These are phyloP conservation scores for Strongylocentrotus purpuratus DNA, from an alignment of 35 echinoderm and acorn worm genomes.

Conservation along the genomic window DNA sequence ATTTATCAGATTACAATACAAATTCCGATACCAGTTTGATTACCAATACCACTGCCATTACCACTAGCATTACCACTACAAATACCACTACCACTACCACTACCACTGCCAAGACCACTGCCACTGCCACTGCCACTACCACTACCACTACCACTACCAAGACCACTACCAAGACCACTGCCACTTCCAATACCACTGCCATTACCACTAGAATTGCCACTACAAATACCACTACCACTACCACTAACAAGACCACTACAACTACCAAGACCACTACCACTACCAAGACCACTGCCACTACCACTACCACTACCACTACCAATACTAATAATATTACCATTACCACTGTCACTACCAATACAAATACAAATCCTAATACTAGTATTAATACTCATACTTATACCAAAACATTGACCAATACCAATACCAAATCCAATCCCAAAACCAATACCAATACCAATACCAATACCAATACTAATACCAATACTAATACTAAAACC, in stretches of 20 bases:
- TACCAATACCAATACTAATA: too few species aligned
- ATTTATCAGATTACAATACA: background rate
- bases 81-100: background rate
- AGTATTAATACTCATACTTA: too few species aligned
- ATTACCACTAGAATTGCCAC: too few species aligned
- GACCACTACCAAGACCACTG: background rate
- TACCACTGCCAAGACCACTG: background rate
- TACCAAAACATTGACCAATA: too few species aligned
- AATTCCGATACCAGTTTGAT: background rate
- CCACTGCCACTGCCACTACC: background rate
- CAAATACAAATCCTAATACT: too few species aligned
- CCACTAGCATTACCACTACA: background rate
- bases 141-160: background rate
- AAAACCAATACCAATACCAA: too few species aligned
- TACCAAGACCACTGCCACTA: background rate
- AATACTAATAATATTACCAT: background rate
- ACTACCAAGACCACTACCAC: background rate
- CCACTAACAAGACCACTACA: background rate
- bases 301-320: background rate
- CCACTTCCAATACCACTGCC: background rate
- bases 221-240: background rate
- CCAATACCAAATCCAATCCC: too few species aligned
- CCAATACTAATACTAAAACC: too few species aligned
- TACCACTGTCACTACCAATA: background rate
- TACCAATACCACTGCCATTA: background rate